Conservation (phyloP, 1,140 invertebrate genomes). For the Eupristina koningsbergeri region DNA sequence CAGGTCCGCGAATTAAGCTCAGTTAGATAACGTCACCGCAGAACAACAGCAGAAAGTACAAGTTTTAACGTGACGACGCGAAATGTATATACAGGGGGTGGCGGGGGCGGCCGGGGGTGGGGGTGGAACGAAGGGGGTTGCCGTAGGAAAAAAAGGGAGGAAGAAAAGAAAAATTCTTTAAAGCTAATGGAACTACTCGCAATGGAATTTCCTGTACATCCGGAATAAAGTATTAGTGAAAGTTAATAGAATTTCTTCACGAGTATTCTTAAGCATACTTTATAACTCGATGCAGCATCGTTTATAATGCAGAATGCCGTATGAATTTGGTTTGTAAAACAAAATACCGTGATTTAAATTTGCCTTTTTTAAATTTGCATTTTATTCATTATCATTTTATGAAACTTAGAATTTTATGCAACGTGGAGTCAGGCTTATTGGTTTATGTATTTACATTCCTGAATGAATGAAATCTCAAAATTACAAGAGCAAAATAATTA, state of each 20-base stretch:
- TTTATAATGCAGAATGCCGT: slow-evolving; percentile 28
- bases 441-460: slow-evolving; percentile 7
- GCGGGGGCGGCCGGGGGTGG: not conserved
- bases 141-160: not conserved
- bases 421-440: slow-evolving; percentile 9
- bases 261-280: slow-evolving; percentile 39
- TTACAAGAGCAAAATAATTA: not conserved
- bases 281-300: slow-evolving; percentile 24
- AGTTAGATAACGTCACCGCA: slow-evolving; percentile 49
- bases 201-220: slow-evolving; percentile 32
- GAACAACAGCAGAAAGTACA: slow-evolving; percentile 46
- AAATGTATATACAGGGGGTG: slow-evolving; percentile 35
- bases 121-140: slow-evolving; percentile 3
- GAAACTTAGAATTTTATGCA: not conserved
- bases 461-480: not conserved
- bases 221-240: slow-evolving; percentile 36
- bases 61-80: slow-evolving; percentile 50
- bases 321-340: slow-evolving; percentile 30
- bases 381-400: slow-evolving; percentile 19
- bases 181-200: slow-evolving; percentile 42
- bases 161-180: slow-evolving; percentile 41
- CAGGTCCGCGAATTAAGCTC: slow-evolving; percentile 47
- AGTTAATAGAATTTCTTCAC: slow-evolving; percentile 47
- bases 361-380: slow-evolving; percentile 8
- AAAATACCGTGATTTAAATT: slow-evolving; percentile 16